Percentiles rank a stretch among this genome's conserved stretches.
phyloP scores from a whole-genome alignment of 2,888 invertebrate species.

The Sphaerophoria taeniata region DNA sequence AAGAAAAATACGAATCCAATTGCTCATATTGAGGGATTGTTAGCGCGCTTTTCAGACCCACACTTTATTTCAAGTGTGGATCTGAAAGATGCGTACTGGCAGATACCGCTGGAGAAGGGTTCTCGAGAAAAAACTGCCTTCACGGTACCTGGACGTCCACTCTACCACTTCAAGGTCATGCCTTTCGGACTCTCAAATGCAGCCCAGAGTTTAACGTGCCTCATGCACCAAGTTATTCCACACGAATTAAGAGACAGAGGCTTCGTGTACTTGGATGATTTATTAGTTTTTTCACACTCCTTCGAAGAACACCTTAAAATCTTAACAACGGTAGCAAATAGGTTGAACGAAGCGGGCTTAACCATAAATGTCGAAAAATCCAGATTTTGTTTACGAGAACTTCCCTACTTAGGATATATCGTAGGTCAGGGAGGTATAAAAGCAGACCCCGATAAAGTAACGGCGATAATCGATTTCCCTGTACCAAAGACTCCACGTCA shows the following conservation, averaged over 20 bases:
- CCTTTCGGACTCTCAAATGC: no score
- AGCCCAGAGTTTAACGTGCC: neutral
- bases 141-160: no score
- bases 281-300: neutral
- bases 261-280: conserved; percentile 15
- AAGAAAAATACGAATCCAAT: conserved; percentile 3
- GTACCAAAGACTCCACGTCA: neutral
- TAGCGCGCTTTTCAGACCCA: conserved; percentile 11
- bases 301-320: neutral
- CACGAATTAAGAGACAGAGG: neutral
- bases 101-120: no score
- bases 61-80: conserved; percentile 22
- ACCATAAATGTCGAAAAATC: conserved; percentile 43
- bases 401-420: conserved; percentile 48
- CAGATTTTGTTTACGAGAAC: neutral
- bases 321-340: neutral
- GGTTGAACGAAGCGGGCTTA: conserved; percentile 13
- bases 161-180: no score
- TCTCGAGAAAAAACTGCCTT: no score
- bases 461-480: neutral
- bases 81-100: no score
- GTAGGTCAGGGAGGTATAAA: conserved; percentile 48
- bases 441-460: conserved; percentile 14
- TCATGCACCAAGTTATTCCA: neutral
- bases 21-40: conserved; percentile 6